A percentile compares a stretch with the other conserved stretches of the same genome.
These are phyloP conservation scores for Lasioglossum vierecki DNA, from an alignment of 2,888 invertebrate genomes.

Conservation along the genomic window DNA sequence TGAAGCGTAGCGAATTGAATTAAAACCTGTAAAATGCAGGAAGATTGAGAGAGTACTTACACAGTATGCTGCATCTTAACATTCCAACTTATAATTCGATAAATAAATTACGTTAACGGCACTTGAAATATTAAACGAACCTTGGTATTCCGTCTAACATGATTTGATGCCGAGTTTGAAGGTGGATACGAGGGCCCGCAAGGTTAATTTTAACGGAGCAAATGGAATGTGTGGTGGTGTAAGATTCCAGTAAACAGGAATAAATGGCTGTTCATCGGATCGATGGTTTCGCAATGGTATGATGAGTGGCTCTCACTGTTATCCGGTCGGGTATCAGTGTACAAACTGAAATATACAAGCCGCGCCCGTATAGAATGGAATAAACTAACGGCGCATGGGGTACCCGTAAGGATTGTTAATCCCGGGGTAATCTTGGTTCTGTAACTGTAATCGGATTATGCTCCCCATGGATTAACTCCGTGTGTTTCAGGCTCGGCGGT, in stretches of 20 bases:
- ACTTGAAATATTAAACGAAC: background rate
- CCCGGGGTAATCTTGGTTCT: constrained; percentile 56
- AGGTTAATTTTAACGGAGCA: background rate
- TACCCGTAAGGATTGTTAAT: constrained; percentile 54
- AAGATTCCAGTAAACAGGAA: background rate
- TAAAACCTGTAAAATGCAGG: background rate
- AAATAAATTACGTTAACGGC: background rate
- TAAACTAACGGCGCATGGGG: constrained; percentile 1
- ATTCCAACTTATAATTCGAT: background rate
- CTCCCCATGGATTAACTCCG: constrained; percentile 59
- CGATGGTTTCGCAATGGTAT: background rate
- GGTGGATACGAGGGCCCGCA: background rate
- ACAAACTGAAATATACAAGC: background rate
- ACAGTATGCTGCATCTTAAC: too few species aligned
- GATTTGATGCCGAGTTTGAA: background rate
- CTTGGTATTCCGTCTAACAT: background rate
- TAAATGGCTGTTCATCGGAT: background rate
- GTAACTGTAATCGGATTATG: constrained; percentile 62
- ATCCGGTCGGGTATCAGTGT: background rate
- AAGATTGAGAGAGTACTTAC: too few species aligned
- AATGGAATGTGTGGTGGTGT: background rate
- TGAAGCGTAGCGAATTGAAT: background rate
- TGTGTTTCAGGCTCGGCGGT: constrained; percentile 68
- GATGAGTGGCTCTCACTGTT: background rate
- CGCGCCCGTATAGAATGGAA: constrained; percentile 9